Evolutionary conservation across 2,888 invertebrate species (phyloP).

Genomic region (Lathronympha strigana): DNA sequence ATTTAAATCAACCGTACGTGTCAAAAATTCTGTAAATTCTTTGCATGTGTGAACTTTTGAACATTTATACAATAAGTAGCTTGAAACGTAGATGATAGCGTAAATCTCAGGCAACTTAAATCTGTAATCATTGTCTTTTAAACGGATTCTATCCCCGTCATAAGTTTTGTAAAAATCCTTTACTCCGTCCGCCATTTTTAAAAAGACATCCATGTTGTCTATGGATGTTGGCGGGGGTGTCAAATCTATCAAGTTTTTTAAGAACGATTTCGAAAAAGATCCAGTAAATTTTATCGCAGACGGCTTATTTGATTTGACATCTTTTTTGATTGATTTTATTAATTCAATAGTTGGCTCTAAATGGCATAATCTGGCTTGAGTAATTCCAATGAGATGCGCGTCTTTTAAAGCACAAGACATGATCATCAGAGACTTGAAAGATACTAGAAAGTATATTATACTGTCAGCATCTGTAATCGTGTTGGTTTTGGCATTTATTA

Average conservation of each 20-base stretch:
- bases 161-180: neutral
- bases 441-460: conserved; percentile 2
- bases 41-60: conserved; percentile 2
- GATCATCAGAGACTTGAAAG: neutral
- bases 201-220: conserved; percentile 24
- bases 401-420: conserved; percentile 2
- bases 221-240: conserved; percentile 16
- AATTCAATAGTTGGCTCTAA: conserved; percentile 15
- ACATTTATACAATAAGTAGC: conserved; percentile 24
- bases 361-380: neutral
- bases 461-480: neutral
- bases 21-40: neutral
- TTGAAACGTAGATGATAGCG: conserved; percentile 17
- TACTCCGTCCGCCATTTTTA: conserved; percentile 17
- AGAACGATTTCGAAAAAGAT: conserved; percentile 10
- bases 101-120: conserved; percentile 11
- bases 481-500: too few species aligned
- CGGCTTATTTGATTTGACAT: conserved; percentile 7
- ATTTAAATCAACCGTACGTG: conserved; percentile 1
- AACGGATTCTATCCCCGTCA: neutral
- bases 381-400: neutral
- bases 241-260: conserved; percentile 20
- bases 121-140: conserved; percentile 9
- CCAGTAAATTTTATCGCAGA: neutral
- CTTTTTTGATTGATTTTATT: neutral